Evolutionary conservation across 2,888 invertebrate species (phyloP).

Genomic region (Blera fallax): DNA sequence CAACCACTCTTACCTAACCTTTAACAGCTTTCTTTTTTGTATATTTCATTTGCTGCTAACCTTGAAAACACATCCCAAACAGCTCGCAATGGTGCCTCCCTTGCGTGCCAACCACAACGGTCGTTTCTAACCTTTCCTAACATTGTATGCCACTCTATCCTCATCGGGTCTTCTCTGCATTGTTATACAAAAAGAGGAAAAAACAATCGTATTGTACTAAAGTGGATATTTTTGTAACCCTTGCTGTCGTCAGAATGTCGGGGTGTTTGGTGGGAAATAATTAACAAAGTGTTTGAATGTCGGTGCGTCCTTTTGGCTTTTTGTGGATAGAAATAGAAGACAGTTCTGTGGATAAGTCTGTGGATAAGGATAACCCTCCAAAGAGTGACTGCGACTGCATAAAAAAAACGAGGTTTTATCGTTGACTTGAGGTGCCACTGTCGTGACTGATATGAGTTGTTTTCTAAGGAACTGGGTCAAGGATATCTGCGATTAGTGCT

Average conservation of each 20-base stretch:
- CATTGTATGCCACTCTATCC: constrained; percentile 2
- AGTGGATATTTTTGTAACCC: constrained; percentile 8
- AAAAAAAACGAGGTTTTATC: neutral
- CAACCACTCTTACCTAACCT: neutral
- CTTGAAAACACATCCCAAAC: constrained; percentile 1
- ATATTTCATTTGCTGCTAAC: constrained; percentile 3
- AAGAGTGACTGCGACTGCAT: neutral
- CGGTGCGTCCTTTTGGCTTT: neutral
- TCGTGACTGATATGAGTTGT: neutral
- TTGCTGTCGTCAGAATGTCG: neutral
- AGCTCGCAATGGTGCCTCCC: neutral
- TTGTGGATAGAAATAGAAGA: neutral
- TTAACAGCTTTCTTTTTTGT: neutral
- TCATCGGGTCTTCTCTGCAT: constrained; percentile 9
- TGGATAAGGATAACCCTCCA: neutral
- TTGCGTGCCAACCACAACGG: constrained; percentile 19
- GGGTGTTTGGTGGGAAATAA: neutral
- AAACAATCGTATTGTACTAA: neutral
- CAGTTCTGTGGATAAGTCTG: neutral
- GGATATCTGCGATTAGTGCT: constrained; percentile 9
- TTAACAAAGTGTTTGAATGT: constrained; percentile 15
- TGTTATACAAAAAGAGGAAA: neutral
- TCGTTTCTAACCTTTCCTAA: neutral
- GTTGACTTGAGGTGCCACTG: constrained; percentile 3
- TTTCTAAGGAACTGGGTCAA: constrained; percentile 9